Percentiles rank a stretch among this genome's conserved stretches.
phyloP scores from a whole-genome alignment of 1,140 invertebrate genomes.

The Caenorhabditis tropicalis region DNA sequence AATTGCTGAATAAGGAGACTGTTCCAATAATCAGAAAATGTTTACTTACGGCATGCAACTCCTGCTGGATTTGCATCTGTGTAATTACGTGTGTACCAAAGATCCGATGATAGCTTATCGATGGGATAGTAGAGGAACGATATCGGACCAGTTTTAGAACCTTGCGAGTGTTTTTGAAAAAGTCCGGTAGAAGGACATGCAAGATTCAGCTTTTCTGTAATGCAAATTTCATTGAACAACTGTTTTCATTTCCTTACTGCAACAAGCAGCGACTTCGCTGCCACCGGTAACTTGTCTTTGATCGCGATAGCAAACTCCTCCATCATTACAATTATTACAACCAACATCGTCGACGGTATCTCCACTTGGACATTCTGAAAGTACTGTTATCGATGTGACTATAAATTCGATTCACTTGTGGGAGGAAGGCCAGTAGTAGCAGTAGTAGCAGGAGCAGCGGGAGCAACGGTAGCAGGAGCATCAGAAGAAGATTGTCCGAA shows the following conservation, averaged over 20 bases:
- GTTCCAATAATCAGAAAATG: neutral
- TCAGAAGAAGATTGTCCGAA: neutral
- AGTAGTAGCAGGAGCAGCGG: neutral
- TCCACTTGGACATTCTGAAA: neutral
- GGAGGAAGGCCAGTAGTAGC: no score
- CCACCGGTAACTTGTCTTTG: no score
- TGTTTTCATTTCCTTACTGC: no score
- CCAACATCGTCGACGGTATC: neutral
- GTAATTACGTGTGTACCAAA: neutral
- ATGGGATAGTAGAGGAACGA: no score
- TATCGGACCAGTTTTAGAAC: no score
- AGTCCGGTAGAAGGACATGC: neutral
- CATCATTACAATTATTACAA: neutral
- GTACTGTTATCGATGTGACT: no score
- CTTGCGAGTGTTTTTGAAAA: neutral
- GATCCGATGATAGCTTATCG: no score
- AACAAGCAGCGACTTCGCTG: no score
- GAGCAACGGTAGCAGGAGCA: neutral
- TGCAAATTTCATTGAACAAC: neutral
- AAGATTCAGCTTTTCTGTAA: neutral
- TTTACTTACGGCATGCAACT: slow-evolving; percentile 2
- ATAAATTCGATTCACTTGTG: no score
- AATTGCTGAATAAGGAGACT: neutral
- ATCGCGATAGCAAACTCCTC: neutral
- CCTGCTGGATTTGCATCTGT: neutral